These are phyloP conservation scores for Amazona vittata DNA, from an alignment of 2,113 vertebrate genomes.

Conservation along the genomic window DNA sequence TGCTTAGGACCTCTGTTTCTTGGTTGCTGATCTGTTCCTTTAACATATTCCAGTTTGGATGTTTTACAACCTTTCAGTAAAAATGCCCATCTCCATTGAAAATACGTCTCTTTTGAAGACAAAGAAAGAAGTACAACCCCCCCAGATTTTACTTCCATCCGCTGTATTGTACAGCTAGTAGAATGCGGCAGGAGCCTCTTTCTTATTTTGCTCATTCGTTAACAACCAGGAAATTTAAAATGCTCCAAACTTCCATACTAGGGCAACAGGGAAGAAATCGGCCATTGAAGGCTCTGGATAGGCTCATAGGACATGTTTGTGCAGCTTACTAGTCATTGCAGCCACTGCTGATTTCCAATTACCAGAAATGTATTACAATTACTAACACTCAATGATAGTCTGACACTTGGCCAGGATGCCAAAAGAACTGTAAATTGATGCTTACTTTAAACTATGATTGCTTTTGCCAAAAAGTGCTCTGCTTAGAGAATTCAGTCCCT, in stretches of 20 bases:
- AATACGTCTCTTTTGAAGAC: background rate
- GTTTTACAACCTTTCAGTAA: background rate
- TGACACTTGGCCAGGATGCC: background rate
- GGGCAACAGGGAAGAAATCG: background rate
- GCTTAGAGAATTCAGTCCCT: background rate
- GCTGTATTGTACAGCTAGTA: background rate
- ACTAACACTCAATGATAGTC: background rate
- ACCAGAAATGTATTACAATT: background rate
- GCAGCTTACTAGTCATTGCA: background rate
- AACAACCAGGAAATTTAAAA: background rate
- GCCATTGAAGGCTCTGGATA: background rate
- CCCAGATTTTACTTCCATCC: background rate
- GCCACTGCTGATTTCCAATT: background rate
- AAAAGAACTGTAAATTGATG: background rate
- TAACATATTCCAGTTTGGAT: background rate
- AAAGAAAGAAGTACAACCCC: accelerated
- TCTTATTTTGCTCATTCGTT: background rate
- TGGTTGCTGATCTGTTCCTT: background rate
- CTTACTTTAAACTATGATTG: background rate
- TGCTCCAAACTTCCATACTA: background rate
- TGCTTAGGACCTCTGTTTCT: background rate
- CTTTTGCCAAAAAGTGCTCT: background rate
- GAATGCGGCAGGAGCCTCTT: background rate
- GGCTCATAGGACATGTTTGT: background rate
- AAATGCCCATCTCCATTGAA: background rate